Percentiles rank a stretch among this genome's conserved stretches.
phyloP scores from a whole-genome alignment of 2,797 vertebrate species.

The Artibeus jamaicensis region DNA sequence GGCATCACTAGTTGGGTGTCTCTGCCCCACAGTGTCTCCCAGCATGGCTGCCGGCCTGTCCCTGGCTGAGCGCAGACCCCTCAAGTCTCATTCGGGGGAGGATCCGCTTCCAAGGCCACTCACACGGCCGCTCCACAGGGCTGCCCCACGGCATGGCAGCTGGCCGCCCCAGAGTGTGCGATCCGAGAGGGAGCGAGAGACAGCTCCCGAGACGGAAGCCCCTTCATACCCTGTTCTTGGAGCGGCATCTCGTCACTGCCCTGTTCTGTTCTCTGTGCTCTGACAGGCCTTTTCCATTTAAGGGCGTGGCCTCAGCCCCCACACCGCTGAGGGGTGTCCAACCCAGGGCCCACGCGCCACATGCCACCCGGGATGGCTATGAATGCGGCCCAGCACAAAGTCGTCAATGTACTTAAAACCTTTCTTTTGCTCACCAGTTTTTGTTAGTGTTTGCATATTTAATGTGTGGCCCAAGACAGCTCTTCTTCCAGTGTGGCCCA shows the following conservation, averaged over 20 bases:
- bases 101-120: not conserved
- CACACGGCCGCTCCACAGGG: fast-evolving
- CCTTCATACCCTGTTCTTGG: not conserved
- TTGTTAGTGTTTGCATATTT: too few species aligned
- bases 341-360: too few species aligned
- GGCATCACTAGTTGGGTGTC: not conserved
- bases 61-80: not conserved
- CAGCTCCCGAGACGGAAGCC: not conserved
- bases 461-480: too few species aligned
- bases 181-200: not conserved
- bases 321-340: too few species aligned
- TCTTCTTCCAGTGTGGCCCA: too few species aligned
- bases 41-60: not conserved
- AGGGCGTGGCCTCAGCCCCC: not conserved
- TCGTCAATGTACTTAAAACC: too few species aligned
- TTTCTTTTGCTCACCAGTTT: too few species aligned
- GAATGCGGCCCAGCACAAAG: too few species aligned
- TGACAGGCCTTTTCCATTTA: not conserved
- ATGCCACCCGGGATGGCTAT: too few species aligned
- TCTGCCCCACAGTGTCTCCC: not conserved
- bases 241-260: not conserved
- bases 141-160: fast-evolving
- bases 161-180: not conserved
- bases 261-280: not conserved
- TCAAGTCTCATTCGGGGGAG: not conserved